Base-by-base conservation (phyloP, 1,140 invertebrate species). In the Venustaconcha ellipsiformis region DNA sequence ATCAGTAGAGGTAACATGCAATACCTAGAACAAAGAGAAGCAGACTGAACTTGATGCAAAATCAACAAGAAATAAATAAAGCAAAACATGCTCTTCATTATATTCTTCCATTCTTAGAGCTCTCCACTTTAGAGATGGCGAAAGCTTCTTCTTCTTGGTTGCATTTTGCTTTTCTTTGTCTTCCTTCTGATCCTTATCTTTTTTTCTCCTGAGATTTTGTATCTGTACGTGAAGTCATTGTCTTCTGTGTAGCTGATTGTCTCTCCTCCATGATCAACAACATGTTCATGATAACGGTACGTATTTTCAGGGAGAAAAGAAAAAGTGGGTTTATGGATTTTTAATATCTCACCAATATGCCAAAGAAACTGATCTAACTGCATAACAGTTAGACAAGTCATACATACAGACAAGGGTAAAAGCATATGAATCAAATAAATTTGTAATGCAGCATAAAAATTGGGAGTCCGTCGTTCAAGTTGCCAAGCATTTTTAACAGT, bases 61-160 rank as follows among this genome's bases (percentile, higher is more conserved):
- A 48, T 48, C 37, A 8, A 48, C 70, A 62, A 62, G 5, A 18
- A 13, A 23, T 0, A 71, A 37, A 20, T 65, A 17, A 17, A 65
- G 17, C 14, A 37, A 58, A 2, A 70, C 80, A 74, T 62, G 80
- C 78, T 73, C 66, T 74, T 83, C 80, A 72, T 81, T 83, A 57
- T 84, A 80, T 67, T 89, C 88, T 14, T 89, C 87, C 76, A 89
- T 76, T 48, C 82, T 83, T 0, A 89, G 80, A 37, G 78, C 80
- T 78, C 84, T 87, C 88, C 88, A 89, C 71, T 88, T 89, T 13
- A 88, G 76, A 13, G 88, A 88, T 11, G 88, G 88, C 69, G 89
- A 87, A 57, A 88, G 68, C 70, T 86, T 87, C 72, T 86, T 87
- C 77, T 86, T 86, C 55, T 79, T 83, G 63, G 86, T 76, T 65